Base-by-base conservation (phyloP, 1,140 invertebrate genomes). In the Kradibia gibbosae region DNA sequence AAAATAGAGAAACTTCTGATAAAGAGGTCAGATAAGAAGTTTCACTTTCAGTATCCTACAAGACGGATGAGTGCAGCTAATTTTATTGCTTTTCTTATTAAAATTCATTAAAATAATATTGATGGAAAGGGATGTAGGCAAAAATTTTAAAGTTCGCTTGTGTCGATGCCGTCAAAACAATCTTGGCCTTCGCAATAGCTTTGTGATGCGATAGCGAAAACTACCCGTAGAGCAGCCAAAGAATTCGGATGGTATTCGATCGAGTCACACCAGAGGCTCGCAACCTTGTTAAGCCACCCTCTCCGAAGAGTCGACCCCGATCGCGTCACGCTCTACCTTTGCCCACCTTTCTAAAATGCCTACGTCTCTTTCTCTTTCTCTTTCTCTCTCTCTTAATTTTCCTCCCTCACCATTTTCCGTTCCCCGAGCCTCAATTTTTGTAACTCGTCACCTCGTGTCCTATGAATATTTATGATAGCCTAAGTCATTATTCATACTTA, bases 391-490 rank as follows among this genome's bases (percentile, higher is more conserved):
- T n/a, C n/a, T n/a, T n/a, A n/a, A n/a, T n/a, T n/a, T n/a, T n/a
- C n/a, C n/a, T n/a, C n/a, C n/a, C n/a, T n/a, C n/a, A n/a, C n/a
- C n/a, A n/a, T n/a, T n/a, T n/a, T n/a, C n/a, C n/a, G n/a, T n/a
- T n/a, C n/a, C n/a, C n/a, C n/a, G n/a, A n/a, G 8, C 25, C 20
- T 67, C 65, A 65, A 7, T 28, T 34, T 34, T 34, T 65, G 7
- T 7, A 15, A 3, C 7, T 28, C 25, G 11, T 34, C 11, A 20
- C 62, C 34, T 67, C 65, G 31, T 20, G 17, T 39, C 39, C 57
- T 25, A 89, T 88, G 85, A 85, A 89, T 89, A 89, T 89, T 89
- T 87, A 89, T 89, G 86, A 82, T 22, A n/a, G 31, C 1, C 7
- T 87, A 81, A 84, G 86, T 85, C 85, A 87, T 89, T 88, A 86